Evolutionary conservation across 2,888 invertebrate genomes (phyloP).

Genomic region (Hybos culiciformis): DNA sequence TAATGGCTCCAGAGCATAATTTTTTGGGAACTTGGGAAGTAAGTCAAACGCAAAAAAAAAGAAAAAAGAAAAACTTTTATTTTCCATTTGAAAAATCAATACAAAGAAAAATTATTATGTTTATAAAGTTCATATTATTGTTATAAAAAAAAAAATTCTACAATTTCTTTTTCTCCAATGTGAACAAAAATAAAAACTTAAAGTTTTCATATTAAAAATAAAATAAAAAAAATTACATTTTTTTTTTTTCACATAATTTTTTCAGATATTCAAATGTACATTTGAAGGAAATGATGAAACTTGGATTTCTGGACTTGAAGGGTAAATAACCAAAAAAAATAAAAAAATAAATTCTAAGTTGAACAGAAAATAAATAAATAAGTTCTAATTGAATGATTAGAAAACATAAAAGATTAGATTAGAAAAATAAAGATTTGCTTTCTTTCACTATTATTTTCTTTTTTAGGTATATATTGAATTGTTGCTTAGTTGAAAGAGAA

Average conservation of each 20-base stretch:
- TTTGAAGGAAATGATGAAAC: conserved; percentile 27
- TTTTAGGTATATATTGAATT: neutral
- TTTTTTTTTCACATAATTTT: conserved; percentile 1
- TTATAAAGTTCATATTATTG: too few relatives aligned
- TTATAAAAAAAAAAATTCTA: too few relatives aligned
- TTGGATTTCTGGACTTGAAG: conserved; percentile 29
- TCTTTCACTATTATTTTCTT: neutral
- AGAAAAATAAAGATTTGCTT: neutral
- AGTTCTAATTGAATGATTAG: neutral
- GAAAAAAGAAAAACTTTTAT: conserved; percentile 3
- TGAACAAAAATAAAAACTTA: too few relatives aligned
- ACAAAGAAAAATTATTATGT: too few relatives aligned
- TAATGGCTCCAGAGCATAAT: conserved; percentile 33
- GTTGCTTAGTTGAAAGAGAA: too few relatives aligned
- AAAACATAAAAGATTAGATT: neutral
- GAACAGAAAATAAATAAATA: neutral
- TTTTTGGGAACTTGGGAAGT: conserved; percentile 45
- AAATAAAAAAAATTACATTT: conserved; percentile 1
- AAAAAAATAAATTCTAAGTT: neutral
- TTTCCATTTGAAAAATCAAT: too few relatives aligned
- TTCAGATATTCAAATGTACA: conserved; percentile 27
- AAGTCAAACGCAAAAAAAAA: conserved; percentile 16
- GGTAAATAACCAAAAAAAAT: conserved; percentile 18
- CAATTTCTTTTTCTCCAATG: too few relatives aligned
- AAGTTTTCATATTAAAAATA: conserved; percentile 1